A percentile compares a stretch with the other conserved stretches of the same genome.
Conservation (phyloP, 1,140 invertebrate species). For the Phymorhynchus buccinoides region DNA sequence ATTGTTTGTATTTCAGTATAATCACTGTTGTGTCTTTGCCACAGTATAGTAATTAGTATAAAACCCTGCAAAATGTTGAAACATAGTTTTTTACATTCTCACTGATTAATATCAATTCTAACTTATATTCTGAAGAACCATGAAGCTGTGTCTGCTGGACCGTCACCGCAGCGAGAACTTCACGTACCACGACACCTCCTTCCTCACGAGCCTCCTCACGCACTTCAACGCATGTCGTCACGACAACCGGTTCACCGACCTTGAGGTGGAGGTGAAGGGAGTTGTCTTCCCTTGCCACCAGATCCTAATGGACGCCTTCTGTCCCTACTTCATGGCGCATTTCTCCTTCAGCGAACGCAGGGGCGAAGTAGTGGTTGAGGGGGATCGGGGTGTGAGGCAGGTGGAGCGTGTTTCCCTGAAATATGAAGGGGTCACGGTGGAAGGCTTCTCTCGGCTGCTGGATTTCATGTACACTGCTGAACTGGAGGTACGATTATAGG, state of each 20-base stretch:
- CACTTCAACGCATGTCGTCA: conserved; percentile 36
- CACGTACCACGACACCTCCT: conserved; percentile 22
- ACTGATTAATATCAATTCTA: neutral
- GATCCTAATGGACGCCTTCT: conserved; percentile 41
- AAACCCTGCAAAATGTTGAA: too few species aligned
- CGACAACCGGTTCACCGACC: conserved; percentile 30
- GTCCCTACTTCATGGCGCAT: conserved; percentile 37
- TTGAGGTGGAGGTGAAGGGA: conserved; percentile 40
- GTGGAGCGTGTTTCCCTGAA: conserved; percentile 14
- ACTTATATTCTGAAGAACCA: too few species aligned
- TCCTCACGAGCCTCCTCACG: neutral
- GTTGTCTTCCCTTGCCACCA: conserved; percentile 40
- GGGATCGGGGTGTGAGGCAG: neutral
- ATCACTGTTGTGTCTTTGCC: too few species aligned
- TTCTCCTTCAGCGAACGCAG: conserved; percentile 35
- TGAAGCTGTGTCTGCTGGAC: conserved; percentile 33
- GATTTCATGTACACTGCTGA: conserved; percentile 41
- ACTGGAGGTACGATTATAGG: conserved; percentile 32
- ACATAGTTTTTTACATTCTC: too few species aligned
- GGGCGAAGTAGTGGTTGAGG: neutral
- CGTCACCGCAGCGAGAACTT: conserved; percentile 22
- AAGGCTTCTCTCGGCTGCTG: conserved; percentile 32
- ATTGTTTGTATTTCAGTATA: too few species aligned
- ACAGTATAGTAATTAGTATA: too few species aligned
- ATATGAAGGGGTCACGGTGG: conserved; percentile 29